Evolutionary conservation across 2,113 vertebrate genomes (phyloP).

Genomic region (Psittacula cyanocephala): DNA sequence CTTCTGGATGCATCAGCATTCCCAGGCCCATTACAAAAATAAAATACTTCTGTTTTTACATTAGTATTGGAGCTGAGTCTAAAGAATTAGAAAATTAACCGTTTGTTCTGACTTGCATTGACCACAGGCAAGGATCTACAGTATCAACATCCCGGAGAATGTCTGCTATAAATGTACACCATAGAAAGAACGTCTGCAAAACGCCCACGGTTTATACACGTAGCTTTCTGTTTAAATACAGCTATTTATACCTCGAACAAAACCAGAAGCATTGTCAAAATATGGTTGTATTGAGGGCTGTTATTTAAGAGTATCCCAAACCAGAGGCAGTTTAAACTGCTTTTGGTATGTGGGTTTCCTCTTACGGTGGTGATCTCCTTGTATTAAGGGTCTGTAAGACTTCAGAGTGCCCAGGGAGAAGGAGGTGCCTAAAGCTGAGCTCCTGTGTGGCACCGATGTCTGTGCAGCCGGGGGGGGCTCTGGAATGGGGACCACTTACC

Average conservation of each 20-base stretch:
- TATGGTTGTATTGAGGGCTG: accelerated
- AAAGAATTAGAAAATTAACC: neutral
- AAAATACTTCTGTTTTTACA: constrained; percentile 39
- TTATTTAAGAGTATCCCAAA: accelerated
- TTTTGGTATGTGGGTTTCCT: accelerated
- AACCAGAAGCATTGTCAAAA: neutral
- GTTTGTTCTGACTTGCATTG: neutral
- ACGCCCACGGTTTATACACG: neutral
- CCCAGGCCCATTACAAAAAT: constrained; percentile 56
- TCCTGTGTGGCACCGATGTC: accelerated
- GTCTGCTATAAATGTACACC: neutral
- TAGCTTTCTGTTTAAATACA: neutral
- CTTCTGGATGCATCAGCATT: accelerated
- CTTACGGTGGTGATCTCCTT: accelerated
- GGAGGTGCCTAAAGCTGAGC: neutral
- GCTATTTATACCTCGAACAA: neutral
- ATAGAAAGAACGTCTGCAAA: neutral
- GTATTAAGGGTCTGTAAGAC: neutral
- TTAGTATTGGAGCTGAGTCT: neutral
- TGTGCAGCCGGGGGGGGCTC: neutral
- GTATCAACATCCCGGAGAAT: neutral
- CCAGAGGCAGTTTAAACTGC: accelerated
- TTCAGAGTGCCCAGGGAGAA: accelerated
- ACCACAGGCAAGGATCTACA: constrained; percentile 33
- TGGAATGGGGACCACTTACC: accelerated